Conservation (phyloP, 2,888 invertebrate species). For the Apantesis nais region DNA sequence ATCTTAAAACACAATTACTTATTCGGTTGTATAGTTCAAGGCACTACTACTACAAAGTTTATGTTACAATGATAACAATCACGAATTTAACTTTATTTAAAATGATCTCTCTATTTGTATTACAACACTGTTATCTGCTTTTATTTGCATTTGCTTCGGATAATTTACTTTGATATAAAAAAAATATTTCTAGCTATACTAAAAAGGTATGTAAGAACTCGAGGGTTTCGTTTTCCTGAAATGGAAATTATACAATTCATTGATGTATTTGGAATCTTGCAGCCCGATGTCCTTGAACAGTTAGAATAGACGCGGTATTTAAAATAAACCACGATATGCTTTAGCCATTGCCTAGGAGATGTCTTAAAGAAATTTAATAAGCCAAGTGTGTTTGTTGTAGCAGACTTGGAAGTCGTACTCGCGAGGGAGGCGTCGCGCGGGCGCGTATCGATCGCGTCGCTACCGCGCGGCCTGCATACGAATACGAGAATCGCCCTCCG, state of each 20-base stretch:
- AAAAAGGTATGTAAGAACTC: background rate
- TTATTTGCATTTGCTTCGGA: background rate
- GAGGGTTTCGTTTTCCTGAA: background rate
- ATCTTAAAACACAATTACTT: conserved; percentile 50
- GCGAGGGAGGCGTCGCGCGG: conserved; percentile 79
- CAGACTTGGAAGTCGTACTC: conserved; percentile 66
- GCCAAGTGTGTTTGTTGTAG: conserved; percentile 69
- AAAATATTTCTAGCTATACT: background rate
- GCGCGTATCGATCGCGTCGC: conserved; percentile 83
- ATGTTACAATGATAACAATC: conserved; percentile 54
- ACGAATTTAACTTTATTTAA: conserved; percentile 34
- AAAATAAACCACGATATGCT: conserved; percentile 4
- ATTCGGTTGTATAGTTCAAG: conserved; percentile 26
- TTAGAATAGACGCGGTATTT: background rate
- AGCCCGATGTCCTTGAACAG: background rate
- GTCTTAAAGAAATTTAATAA: conserved; percentile 62
- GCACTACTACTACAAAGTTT: conserved; percentile 36
- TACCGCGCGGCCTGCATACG: conserved; percentile 82
- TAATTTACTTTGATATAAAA: background rate
- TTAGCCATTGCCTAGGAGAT: conserved; percentile 18
- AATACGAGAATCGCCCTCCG: conserved; percentile 79
- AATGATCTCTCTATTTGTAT: conserved; percentile 25
- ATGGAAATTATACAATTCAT: background rate
- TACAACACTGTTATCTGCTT: background rate
- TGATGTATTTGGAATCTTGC: background rate